Percentiles rank a stretch among this genome's conserved stretches.
Conservation (phyloP, 2,113 vertebrate genomes). For the Silurus meridionalis region DNA sequence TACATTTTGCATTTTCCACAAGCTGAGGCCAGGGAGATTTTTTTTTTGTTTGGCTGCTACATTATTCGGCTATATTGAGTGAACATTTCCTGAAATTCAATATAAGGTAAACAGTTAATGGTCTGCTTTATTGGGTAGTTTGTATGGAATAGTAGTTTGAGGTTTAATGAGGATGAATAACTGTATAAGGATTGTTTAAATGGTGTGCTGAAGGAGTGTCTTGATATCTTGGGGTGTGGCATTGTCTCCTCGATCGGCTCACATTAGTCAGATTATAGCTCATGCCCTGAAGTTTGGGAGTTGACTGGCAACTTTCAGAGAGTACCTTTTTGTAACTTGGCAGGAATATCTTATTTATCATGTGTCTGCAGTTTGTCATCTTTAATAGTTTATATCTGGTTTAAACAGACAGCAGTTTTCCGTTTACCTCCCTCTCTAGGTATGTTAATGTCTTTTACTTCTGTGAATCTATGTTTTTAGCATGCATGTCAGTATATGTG, state of each 20-base stretch:
- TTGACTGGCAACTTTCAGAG: neutral
- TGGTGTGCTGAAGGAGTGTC: conserved; percentile 34
- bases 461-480: neutral
- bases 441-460: conserved; percentile 19
- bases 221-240: neutral
- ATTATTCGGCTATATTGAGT: neutral
- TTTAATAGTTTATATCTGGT: neutral
- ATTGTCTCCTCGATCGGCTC: neutral
- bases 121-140: too few relatives aligned
- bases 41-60: conserved; percentile 3
- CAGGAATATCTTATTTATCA: neutral
- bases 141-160: too few relatives aligned
- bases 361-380: neutral
- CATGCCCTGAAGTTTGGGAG: conserved; percentile 17
- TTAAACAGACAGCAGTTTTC: neutral
- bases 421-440: neutral
- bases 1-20: neutral
- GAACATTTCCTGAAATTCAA: neutral
- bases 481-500: too few relatives aligned
- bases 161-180: neutral
- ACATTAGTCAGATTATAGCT: neutral
- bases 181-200: neutral
- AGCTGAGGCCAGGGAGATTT: neutral
- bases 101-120: neutral
- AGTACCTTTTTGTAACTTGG: neutral